Base-by-base conservation (phyloP, 2,113 vertebrate species). In the Symphodus melops region DNA sequence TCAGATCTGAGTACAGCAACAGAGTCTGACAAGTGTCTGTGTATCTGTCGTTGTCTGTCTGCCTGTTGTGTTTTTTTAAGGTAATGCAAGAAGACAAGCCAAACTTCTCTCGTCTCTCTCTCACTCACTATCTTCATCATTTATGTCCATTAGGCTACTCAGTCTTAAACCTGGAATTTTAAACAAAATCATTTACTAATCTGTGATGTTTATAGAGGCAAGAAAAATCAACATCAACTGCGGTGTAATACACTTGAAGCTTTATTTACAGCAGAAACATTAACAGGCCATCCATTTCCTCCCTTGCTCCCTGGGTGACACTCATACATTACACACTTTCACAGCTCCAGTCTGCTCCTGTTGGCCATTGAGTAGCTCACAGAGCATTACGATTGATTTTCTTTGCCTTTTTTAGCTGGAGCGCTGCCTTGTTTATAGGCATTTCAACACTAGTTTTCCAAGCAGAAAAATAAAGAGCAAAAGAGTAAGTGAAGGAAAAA, bases 21-120 rank as follows among this genome's bases (percentile, higher is more conserved):
- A 53, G 28, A 83, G 72, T 57, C 44, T 85, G 88, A 91, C 86
- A 68, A 80, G 81, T 73, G 72, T 72, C 77, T 82, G 69, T 46
- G 62, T 62, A 67, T 81, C 56, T 5, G 58, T 81, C 59, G 57
- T 73, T 52, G 49, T 72, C 39, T 19, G 25, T 74, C 75, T 55
- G 28, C 75, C 68, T 61, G 64, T 42, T 33, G 28, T 28, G 28
- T 59, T 86, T 84, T 86, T 84, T 82, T 21, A 72, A 54, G 65
- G 67, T 90, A 80, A 89, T 75, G 33, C 54, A 44, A 37, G 39
- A 57, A 68, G 86, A 86, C 83, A 80, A 77, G 70, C 12, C 60
- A 53, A 75, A 77, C 71, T 19, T 69, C 68, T 42, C 19, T 59
- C 8, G 42, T 28, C 37, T 39, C 16, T 39, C 16, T 20, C 20